A percentile compares a stretch with the other conserved stretches of the same genome.
Conservation (phyloP, 1,140 invertebrate genomes). For the Drosophila melanogaster region Release_6_plus_ISO1_MT NT_033777.3:10939501-10940000, state of each 20-base stretch:
- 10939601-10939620: conserved; percentile 58
- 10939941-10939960: conserved; percentile 43
- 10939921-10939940: background rate
- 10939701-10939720: conserved; percentile 6
- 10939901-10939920: too few species aligned
- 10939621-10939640: conserved; percentile 44
- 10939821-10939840: background rate
- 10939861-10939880: background rate
- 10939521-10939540: conserved; percentile 50
- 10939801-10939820: background rate
- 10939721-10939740: conserved; percentile 11
- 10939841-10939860: too few species aligned
- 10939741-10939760: conserved; percentile 16
- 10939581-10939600: conserved; percentile 78
- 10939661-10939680: conserved; percentile 1
- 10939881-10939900: background rate
- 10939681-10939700: conserved; percentile 15
- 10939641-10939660: conserved; percentile 32
- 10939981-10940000: conserved; percentile 75
- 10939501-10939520: conserved; percentile 82
- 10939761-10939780: background rate
- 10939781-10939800: background rate
- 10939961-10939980: conserved; percentile 53
- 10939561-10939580: conserved; percentile 33
- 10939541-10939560: conserved; percentile 25